Evolutionary conservation across 2,797 vertebrate genomes (phyloP), one percentile per base, ranked within the genome.

Genomic region (Mormyrops boulengeri): DNA sequence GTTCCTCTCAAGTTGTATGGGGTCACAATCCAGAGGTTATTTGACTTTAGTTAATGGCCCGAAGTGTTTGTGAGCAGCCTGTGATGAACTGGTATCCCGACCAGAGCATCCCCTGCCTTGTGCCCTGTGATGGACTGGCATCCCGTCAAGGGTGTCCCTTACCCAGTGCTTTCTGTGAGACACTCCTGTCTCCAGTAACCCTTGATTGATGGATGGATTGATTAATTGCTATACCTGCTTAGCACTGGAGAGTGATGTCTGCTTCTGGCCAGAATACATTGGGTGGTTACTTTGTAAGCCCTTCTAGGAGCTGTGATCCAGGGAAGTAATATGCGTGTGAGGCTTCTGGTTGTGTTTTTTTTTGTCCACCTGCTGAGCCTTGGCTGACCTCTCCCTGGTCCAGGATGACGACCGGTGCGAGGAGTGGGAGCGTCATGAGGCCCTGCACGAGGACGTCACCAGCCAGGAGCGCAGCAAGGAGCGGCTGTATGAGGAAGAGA

Each of bases 381-480:
- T 19, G 14, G 38, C 7, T 80, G 41, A 44, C 17, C 17, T 80
- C 73, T n/a, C 14, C 57, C 14, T 86, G 12, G 50, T 91, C 62
- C 92, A 99, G 98, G 98, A 99, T 0, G 92, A 98, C 0, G 98
- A 99, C 92, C 92, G 91, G 1, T 98, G 98, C 87, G 98, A 99
- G 94, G 98, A 99, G 91, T 99, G 98, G 98, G 97, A 99, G 92
- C 95, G 98, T 0, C 98, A 99, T 0, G 97, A 98, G 91, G 97
- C 98, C 0, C 93, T 99, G 91, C 96, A 98, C 0, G 98, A 99
- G 1, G 98, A 99, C 0, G 96, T 99, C 85, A 97, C 98, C 0
- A 93, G 96, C 91, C 98, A 99, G 95, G 97, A 98, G 44, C 97
- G 98, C 5, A 91, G 49, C 55, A 95, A 97, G 60, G 98, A 99